These are phyloP conservation scores for Charadrius vociferus DNA, from an alignment of 2,113 vertebrate species.

Conservation along the genomic window DNA sequence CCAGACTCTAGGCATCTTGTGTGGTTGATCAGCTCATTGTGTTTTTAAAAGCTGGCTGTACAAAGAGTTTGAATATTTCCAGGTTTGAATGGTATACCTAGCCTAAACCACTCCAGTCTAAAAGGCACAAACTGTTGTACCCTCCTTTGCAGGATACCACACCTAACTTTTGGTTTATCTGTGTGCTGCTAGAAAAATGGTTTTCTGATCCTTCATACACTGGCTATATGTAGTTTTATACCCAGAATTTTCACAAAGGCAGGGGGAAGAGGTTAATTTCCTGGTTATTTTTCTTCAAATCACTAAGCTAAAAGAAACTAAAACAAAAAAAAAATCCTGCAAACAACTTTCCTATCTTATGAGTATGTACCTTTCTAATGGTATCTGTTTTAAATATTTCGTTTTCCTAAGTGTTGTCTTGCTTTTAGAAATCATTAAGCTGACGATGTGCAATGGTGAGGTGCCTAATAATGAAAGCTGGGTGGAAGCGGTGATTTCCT, in stretches of 20 bases:
- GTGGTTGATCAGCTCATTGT: not conserved
- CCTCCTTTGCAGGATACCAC: not conserved
- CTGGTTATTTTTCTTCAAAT: not conserved
- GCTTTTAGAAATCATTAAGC: not conserved
- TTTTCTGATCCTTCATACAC: slow-evolving; percentile 40
- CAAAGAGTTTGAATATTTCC: not conserved
- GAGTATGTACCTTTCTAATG: not conserved
- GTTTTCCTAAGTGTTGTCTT: not conserved
- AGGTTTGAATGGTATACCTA: not conserved
- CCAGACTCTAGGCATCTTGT: not conserved
- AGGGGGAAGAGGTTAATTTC: not conserved
- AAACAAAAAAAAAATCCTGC: not conserved
- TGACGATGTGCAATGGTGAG: not conserved
- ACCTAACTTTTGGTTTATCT: not conserved
- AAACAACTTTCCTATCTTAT: not conserved
- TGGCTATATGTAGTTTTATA: slow-evolving; percentile 38
- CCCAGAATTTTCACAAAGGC: not conserved
- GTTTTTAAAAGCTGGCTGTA: not conserved
- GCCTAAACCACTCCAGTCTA: not conserved
- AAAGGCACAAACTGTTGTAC: not conserved
- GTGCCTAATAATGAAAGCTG: not conserved
- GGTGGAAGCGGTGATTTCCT: not conserved
- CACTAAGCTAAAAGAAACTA: not conserved
- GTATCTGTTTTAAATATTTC: not conserved
- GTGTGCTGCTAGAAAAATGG: slow-evolving; percentile 36